Conservation (phyloP, 2,797 vertebrate genomes). For the Microtus agrestis region DNA sequence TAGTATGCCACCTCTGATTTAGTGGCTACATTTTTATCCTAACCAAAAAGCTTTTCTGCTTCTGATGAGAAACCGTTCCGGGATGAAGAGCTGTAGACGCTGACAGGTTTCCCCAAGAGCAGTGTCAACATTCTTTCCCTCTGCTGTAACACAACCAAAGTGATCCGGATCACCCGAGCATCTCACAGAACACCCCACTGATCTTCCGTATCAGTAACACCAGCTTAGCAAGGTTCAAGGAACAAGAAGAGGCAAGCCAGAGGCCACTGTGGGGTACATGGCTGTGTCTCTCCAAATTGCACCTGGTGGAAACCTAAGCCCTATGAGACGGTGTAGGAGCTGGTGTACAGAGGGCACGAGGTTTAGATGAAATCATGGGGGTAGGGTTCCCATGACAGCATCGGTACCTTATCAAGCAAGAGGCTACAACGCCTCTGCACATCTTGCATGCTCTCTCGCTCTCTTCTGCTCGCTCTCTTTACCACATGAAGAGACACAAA, state of each 20-base stretch:
- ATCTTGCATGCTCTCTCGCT: not conserved
- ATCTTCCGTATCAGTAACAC: not conserved
- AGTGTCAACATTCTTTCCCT: not conserved
- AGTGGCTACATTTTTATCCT: not conserved
- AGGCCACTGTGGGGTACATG: not conserved
- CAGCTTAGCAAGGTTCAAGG: not conserved
- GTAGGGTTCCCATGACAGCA: too few species aligned
- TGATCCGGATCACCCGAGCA: not conserved
- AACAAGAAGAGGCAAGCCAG: not conserved
- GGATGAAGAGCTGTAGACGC: not conserved
- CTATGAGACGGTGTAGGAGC: not conserved
- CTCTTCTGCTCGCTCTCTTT: not conserved
- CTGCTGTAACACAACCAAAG: not conserved
- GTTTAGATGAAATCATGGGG: not conserved
- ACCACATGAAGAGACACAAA: not conserved
- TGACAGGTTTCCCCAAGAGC: conserved; percentile 8
- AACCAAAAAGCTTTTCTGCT: conserved; percentile 40
- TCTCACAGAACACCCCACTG: not conserved
- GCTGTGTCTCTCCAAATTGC: not conserved
- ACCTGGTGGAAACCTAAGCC: not conserved
- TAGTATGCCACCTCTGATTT: not conserved
- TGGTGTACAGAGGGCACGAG: not conserved
- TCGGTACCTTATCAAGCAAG: not conserved
- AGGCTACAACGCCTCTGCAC: not conserved
- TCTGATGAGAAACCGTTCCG: not conserved